These are phyloP conservation scores for Clusia tigrina DNA, from an alignment of 2,888 invertebrate species.

Conservation along the genomic window DNA sequence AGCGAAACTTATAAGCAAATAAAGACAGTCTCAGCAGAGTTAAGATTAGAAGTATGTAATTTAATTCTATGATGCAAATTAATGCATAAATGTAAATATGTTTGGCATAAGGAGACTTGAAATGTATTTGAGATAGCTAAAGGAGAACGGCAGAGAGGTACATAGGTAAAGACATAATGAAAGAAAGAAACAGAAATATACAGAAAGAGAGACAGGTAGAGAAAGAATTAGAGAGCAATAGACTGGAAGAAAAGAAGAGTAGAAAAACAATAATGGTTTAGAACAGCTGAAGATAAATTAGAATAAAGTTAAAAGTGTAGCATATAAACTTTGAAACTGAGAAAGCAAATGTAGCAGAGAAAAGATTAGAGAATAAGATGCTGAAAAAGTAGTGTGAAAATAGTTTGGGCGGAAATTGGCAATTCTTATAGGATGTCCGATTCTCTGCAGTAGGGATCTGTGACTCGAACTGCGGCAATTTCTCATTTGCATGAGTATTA, in stretches of 20 bases:
- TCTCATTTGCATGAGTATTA: constrained; percentile 46
- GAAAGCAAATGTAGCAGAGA: not conserved
- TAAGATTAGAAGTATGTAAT: constrained; percentile 19
- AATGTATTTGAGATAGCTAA: constrained; percentile 47
- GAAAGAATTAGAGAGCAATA: constrained; percentile 21
- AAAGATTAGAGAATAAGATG: constrained; percentile 1
- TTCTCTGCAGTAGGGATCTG: not conserved
- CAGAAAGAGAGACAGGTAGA: constrained; percentile 5
- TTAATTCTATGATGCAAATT: too few species aligned
- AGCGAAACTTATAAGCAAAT: not conserved
- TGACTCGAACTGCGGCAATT: constrained; percentile 2
- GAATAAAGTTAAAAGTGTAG: constrained; percentile 18
- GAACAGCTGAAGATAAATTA: constrained; percentile 7
- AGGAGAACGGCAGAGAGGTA: constrained; percentile 27
- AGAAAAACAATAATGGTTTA: constrained; percentile 13
- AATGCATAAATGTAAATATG: too few species aligned
- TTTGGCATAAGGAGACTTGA: constrained; percentile 46
- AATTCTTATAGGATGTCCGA: not conserved
- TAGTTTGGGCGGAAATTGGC: constrained; percentile 27
- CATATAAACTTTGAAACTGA: constrained; percentile 14
- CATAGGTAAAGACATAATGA: constrained; percentile 11
- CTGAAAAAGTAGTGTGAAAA: constrained; percentile 16
- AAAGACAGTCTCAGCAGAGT: constrained; percentile 13
- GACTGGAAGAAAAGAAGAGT: constrained; percentile 13
- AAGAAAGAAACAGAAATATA: constrained; percentile 12